These are phyloP conservation scores for Ataeniobius toweri DNA, from an alignment of 2,797 vertebrate genomes.

Conservation along the genomic window DNA sequence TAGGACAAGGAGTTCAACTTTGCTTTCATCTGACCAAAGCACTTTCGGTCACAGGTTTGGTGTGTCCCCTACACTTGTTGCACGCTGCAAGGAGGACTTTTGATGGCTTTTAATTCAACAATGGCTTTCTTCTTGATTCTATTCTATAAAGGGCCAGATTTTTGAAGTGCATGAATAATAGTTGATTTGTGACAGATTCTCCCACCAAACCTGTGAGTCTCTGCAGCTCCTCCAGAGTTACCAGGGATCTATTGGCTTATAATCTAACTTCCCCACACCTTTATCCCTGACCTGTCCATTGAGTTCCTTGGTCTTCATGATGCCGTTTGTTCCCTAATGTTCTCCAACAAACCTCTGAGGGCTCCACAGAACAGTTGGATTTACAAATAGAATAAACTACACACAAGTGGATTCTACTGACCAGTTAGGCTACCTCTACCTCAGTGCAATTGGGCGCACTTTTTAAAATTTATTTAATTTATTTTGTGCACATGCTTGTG, in stretches of 20 bases:
- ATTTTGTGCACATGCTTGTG: neutral
- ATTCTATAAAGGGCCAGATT: neutral
- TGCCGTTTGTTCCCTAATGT: neutral
- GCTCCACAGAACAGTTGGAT: neutral
- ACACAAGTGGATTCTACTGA: neutral
- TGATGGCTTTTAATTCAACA: neutral
- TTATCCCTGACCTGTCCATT: neutral
- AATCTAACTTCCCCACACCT: neutral
- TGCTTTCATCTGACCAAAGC: neutral
- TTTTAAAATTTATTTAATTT: slow-evolving; percentile 7
- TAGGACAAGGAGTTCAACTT: too few relatives aligned
- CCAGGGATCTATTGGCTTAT: neutral
- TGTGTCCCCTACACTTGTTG: neutral
- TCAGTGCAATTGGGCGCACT: neutral
- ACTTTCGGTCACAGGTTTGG: neutral
- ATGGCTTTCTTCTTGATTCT: neutral
- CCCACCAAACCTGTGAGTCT: neutral
- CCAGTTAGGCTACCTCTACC: neutral
- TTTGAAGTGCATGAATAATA: neutral
- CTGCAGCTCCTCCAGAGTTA: neutral
- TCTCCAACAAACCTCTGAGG: neutral
- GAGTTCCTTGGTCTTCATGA: neutral
- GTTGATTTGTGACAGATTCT: neutral
- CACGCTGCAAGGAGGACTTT: neutral
- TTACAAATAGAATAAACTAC: neutral